Evolutionary conservation across 2,113 vertebrate species (phyloP), one percentile per base, ranked within the genome.

Genomic region (Cervus canadensis): DNA sequence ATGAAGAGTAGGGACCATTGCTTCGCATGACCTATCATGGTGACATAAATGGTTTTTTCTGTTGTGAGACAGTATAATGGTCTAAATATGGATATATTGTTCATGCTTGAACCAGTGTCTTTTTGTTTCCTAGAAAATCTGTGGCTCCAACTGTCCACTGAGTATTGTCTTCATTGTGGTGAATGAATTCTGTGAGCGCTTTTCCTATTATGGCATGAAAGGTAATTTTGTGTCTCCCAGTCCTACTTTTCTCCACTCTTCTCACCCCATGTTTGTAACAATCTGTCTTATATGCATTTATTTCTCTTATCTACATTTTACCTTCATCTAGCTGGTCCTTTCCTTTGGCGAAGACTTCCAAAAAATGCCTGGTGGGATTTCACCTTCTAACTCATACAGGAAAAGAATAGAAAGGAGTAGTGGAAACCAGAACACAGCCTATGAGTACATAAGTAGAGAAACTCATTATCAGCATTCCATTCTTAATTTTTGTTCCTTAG

Each of bases 161-260:
- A 99, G 99, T 99, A 99, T 99, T 94, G 98, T 99, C 96, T 99
- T 99, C 98, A 99, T 99, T 2, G 99, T 99, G 97, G 99, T 99
- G 98, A 99, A 99, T 0, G 99, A 99, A 98, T 99, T 99, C 99
- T 99, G 99, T 0, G 99, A 99, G 90, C 99, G 99, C 30, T 99
- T 99, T 99, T 99, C 99, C 98, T 99, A 99, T 99, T 99, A 99
- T 99, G 99, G 99, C 98, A 99, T 99, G 99, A 99, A 99, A 99
- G 99, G 99, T 99, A 99, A 90, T 96, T 40, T 85, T 33, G 36
- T 82, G 85, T 96, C 57, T 89, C 60, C 64, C 83, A 79, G 64
- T 87, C 60, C 79, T 67, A 25, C 0, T 6, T 50, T 54, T 97
- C 71, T 95, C 85, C 23, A 0, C n/a, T 62, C 8, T 7, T 1